Conservation (phyloP, 1,140 invertebrate species). For the Drosophila nigrodunni region DNA sequence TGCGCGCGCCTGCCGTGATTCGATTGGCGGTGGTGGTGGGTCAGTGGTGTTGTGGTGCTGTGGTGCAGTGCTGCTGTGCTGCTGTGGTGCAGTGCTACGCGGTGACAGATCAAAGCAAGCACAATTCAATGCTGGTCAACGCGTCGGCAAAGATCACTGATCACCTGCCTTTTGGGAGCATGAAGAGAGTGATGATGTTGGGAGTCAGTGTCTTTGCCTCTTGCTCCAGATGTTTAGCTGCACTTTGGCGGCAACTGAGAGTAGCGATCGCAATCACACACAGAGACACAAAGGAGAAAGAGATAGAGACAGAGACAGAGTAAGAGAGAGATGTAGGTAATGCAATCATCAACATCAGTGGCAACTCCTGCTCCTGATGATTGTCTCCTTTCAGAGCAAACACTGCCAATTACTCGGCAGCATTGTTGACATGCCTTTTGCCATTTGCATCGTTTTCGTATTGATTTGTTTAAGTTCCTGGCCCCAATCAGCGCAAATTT, state of each 20-base stretch:
- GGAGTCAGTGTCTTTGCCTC: constrained; percentile 42
- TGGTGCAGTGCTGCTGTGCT: constrained; percentile 1
- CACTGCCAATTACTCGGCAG: constrained; percentile 77
- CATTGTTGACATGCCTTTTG: constrained; percentile 78
- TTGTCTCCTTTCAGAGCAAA: constrained; percentile 34
- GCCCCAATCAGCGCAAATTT: constrained; percentile 43
- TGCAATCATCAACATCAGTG: constrained; percentile 79
- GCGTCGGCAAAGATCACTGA: constrained; percentile 78
- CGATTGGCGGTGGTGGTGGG: constrained; percentile 59
- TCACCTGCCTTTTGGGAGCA: constrained; percentile 47
- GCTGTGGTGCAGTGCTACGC: constrained; percentile 18
- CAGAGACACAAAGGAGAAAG: constrained; percentile 14
- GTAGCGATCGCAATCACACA: constrained; percentile 67
- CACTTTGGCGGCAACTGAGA: constrained; percentile 60
- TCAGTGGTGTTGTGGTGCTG: constrained; percentile 15
- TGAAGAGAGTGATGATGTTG: constrained; percentile 14
- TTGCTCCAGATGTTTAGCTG: constrained; percentile 82
- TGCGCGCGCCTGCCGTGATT: constrained; percentile 76
- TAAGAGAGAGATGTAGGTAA: constrained; percentile 31
- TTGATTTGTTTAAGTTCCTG: constrained; percentile 75
- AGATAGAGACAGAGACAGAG: constrained; percentile 5
- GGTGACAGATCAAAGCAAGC: constrained; percentile 79
- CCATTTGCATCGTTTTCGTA: constrained; percentile 83
- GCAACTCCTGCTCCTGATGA: constrained; percentile 35
- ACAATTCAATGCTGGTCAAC: constrained; percentile 47